Conservation (phyloP, 2,113 vertebrate species). For the Otolemur garnettii region DNA sequence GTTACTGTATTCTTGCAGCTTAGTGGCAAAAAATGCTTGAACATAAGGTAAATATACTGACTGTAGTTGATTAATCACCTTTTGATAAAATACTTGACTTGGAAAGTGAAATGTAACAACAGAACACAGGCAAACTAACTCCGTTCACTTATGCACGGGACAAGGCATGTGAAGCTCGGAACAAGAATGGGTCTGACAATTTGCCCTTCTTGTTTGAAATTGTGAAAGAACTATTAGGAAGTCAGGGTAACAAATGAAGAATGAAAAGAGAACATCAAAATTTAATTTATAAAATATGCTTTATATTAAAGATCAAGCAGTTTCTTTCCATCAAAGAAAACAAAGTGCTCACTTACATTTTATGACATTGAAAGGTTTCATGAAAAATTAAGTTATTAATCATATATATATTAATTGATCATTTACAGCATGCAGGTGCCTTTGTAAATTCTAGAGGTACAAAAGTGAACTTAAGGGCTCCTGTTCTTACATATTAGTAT, state of each 20-base stretch:
- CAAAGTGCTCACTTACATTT: not conserved
- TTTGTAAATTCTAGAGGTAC: not conserved
- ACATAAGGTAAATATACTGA: not conserved
- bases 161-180: not conserved
- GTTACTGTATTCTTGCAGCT: not conserved
- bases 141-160: not conserved
- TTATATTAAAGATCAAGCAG: not conserved
- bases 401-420: not conserved
- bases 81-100: not conserved
- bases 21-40: not conserved
- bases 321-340: not conserved
- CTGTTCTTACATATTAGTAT: not conserved
- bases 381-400: not conserved
- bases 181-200: not conserved
- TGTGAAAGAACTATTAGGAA: not conserved
- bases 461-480: not conserved
- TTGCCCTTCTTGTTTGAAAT: not conserved
- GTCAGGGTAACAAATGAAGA: not conserved
- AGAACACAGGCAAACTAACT: not conserved
- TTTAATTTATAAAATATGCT: not conserved
- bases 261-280: not conserved
- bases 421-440: not conserved
- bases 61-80: not conserved
- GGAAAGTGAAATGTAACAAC: not conserved
- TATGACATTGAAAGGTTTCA: not conserved